A percentile compares a stretch with the other conserved stretches of the same genome.
These are phyloP conservation scores for Hermodice carunculata DNA, from an alignment of 2,888 invertebrate genomes.

Conservation along the genomic window DNA sequence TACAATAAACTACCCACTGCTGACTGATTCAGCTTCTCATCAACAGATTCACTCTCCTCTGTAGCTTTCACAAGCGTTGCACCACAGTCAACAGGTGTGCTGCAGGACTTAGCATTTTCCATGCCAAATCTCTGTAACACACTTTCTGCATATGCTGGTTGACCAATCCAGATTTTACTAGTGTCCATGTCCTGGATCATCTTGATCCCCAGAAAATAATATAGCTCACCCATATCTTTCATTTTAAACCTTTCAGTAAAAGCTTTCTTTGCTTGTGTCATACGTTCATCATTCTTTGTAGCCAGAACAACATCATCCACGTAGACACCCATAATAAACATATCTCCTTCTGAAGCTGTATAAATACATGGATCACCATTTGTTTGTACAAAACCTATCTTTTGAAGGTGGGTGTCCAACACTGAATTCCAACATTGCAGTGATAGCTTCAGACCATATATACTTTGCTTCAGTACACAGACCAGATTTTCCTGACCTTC, in stretches of 20 bases:
- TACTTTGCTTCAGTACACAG: slow-evolving; percentile 34
- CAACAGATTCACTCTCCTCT: neutral
- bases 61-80: neutral
- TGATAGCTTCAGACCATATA: slow-evolving; percentile 46
- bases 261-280: slow-evolving; percentile 9
- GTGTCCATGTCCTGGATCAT: neutral
- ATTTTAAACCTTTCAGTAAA: slow-evolving; percentile 23
- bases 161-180: slow-evolving; percentile 13
- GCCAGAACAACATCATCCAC: slow-evolving; percentile 29
- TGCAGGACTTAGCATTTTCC: slow-evolving; percentile 2
- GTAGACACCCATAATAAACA: slow-evolving; percentile 27
- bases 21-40: slow-evolving; percentile 7
- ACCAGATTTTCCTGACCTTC: slow-evolving; percentile 32
- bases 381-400: slow-evolving; percentile 27
- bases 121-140: slow-evolving; percentile 7
- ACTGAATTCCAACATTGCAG: slow-evolving; percentile 18
- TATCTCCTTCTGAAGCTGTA: neutral
- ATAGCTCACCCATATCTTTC: slow-evolving; percentile 28
- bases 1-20: slow-evolving; percentile 35
- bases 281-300: slow-evolving; percentile 13
- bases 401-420: neutral
- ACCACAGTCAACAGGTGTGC: slow-evolving; percentile 1
- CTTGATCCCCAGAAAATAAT: slow-evolving; percentile 21
- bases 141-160: slow-evolving; percentile 3
- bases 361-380: slow-evolving; percentile 29